These are phyloP conservation scores for Hecatera dysodea DNA, from an alignment of 2,888 invertebrate species.

Conservation along the genomic window DNA sequence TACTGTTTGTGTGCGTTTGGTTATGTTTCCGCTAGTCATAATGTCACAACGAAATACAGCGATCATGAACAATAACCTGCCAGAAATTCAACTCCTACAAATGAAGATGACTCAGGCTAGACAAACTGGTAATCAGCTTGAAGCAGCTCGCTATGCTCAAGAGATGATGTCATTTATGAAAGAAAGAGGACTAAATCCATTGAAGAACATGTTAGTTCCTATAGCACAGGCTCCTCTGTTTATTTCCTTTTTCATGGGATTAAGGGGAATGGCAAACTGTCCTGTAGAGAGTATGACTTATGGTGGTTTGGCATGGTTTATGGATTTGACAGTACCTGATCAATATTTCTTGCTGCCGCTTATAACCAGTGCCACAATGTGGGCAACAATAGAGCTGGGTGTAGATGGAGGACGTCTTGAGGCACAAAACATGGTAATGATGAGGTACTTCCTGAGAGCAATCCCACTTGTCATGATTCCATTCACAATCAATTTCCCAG, in stretches of 20 bases:
- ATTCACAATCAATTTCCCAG: slow-evolving; percentile 96
- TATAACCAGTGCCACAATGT: slow-evolving; percentile 95
- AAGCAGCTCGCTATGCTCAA: slow-evolving; percentile 94
- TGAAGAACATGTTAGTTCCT: slow-evolving; percentile 95
- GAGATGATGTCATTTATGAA: slow-evolving; percentile 96
- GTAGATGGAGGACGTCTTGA: slow-evolving; percentile 94
- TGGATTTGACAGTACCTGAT: slow-evolving; percentile 97
- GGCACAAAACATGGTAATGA: slow-evolving; percentile 92
- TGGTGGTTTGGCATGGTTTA: slow-evolving; percentile 98
- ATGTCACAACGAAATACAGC: slow-evolving; percentile 95
- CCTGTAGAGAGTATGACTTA: slow-evolving; percentile 97
- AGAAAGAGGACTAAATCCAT: slow-evolving; percentile 94
- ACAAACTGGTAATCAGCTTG: slow-evolving; percentile 94
- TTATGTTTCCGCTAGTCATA: slow-evolving; percentile 96
- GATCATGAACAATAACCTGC: slow-evolving; percentile 95
- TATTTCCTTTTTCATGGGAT: slow-evolving; percentile 97
- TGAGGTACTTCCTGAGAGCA: slow-evolving; percentile 94
- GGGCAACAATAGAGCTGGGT: slow-evolving; percentile 95
- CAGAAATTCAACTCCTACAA: slow-evolving; percentile 96
- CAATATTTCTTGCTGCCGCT: slow-evolving; percentile 97
- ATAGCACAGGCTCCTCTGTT: slow-evolving; percentile 97
- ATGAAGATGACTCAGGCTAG: slow-evolving; percentile 96
- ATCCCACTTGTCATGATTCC: slow-evolving; percentile 95
- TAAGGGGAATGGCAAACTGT: slow-evolving; percentile 96
- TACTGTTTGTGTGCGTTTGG: slow-evolving; percentile 94